A percentile compares a stretch with the other conserved stretches of the same genome.
Conservation (phyloP, 2,797 vertebrate species). For the Coranthus polyacanthus region DNA sequence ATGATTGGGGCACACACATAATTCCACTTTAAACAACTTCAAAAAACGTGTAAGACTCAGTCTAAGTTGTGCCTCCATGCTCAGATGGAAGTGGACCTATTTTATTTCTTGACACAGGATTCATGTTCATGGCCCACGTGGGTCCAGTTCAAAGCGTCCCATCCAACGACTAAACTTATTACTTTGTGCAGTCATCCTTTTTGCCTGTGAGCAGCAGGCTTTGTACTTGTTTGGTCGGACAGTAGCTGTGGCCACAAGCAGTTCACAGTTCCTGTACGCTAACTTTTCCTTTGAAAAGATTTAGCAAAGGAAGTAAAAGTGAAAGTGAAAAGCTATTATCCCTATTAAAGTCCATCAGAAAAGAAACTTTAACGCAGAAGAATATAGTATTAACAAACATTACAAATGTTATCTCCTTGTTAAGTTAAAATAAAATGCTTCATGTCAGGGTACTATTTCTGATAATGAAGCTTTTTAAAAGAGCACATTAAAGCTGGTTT, state of each 20-base stretch:
- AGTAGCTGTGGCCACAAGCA: not conserved
- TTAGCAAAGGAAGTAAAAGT: too few relatives aligned
- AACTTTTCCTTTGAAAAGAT: too few relatives aligned
- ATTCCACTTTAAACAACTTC: constrained; percentile 11
- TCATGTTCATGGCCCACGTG: not conserved
- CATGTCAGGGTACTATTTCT: not conserved
- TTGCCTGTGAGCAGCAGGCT: not conserved
- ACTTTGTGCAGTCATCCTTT: not conserved
- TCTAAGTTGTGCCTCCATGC: constrained; percentile 26
- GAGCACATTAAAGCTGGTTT: not conserved
- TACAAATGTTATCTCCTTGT: too few relatives aligned
- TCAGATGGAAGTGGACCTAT: constrained; percentile 10
- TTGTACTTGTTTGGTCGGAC: not conserved
- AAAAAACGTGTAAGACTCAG: not conserved
- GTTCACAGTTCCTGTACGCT: too few relatives aligned
- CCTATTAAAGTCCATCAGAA: not conserved
- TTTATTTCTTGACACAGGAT: constrained; percentile 11
- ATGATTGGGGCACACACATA: constrained; percentile 15
- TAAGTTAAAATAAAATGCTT: too few relatives aligned
- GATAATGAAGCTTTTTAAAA: not conserved
- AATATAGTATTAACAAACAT: not conserved
- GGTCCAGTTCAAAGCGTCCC: constrained; percentile 3
- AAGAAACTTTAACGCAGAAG: too few relatives aligned
- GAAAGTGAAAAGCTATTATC: not conserved
- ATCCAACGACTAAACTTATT: not conserved